Evolutionary conservation across 2,888 invertebrate species (phyloP), one percentile per base, ranked within the genome.

Genomic region (Trichogramma evanescens): DNA sequence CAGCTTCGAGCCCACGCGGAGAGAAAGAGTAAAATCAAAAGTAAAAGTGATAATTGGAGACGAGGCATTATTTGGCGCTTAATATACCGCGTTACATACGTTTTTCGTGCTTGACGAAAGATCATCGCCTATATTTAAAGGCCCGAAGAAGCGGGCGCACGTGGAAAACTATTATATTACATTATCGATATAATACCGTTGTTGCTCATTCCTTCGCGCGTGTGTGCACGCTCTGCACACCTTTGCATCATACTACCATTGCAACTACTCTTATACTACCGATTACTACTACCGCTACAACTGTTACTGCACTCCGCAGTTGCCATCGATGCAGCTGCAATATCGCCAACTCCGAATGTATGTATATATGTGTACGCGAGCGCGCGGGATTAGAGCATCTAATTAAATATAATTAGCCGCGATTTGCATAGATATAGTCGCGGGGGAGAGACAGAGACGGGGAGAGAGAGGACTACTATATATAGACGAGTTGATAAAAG

Each of bases 341-440:
- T 26, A 26, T 26, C 26, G 26, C 26, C 26, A 26, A 26, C 26
- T 26, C 26, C 26, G 42, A 44, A 38, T 43, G n/a, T 44, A 38
- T 50, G 13, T 13, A 41, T 50, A 9, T 13, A 41, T n/a, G 42
- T 51, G 26, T 41, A 45, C 7, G 8, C n/a, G 9, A 44, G 58
- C 55, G 59, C 66, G 66, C 66, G 70, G 71, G 72, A 72, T 70
- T 73, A 72, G 72, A 74, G 76, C 75, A 77, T 77, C 77, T 78
- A 77, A 78, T 78, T 78, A 78, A 78, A 78, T 78, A 77, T 78
- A 77, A 77, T 78, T 78, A 77, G 77, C 72, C 71, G 73, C 70
- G 77, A 78, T 78, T 78, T 76, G 77, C 77, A 77, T 77, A 77
- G 77, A 77, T 26, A 26, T 77, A 76, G 70, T 67, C 71, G 74